Percentiles rank a stretch among this genome's conserved stretches.
Evolutionary conservation across 2,797 vertebrate genomes (phyloP).

Genomic region (Sylvia borin): DNA sequence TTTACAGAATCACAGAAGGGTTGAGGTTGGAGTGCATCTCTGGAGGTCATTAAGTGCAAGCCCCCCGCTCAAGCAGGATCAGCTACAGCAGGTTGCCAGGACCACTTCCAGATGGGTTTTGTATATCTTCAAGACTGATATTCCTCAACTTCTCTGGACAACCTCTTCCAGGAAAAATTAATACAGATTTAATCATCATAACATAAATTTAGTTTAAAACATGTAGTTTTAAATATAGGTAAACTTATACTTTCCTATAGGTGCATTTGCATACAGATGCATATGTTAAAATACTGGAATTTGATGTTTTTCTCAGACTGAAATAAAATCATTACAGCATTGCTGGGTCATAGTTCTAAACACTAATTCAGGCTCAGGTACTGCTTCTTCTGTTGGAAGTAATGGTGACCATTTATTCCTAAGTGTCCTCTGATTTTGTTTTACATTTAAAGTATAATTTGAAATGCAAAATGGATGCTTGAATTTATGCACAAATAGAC

Average conservation of each 20-base stretch:
- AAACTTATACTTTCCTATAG: not conserved
- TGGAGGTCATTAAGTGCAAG: not conserved
- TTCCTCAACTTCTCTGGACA: not conserved
- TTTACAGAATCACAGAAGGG: not conserved
- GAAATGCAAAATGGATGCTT: constrained; percentile 46
- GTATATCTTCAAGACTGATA: not conserved
- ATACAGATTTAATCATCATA: not conserved
- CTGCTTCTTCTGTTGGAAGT: constrained; percentile 23
- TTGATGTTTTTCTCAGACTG: not conserved
- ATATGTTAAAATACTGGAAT: not conserved
- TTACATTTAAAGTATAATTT: constrained; percentile 38
- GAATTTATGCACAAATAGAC: constrained; percentile 38
- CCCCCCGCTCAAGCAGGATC: not conserved
- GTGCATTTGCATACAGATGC: not conserved
- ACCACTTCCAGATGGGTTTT: not conserved
- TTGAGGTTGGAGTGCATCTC: not conserved
- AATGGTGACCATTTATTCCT: not conserved
- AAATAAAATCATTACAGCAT: accelerated
- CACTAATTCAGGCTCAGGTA: not conserved
- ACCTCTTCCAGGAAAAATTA: not conserved
- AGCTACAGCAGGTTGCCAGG: not conserved
- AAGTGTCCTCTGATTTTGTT: constrained; percentile 32
- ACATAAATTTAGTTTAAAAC: not conserved
- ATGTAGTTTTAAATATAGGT: not conserved
- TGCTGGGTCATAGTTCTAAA: not conserved